Percentiles rank a stretch among this genome's conserved stretches.
Evolutionary conservation across 2,888 invertebrate genomes (phyloP).

Genomic region (Mimas tiliae): DNA sequence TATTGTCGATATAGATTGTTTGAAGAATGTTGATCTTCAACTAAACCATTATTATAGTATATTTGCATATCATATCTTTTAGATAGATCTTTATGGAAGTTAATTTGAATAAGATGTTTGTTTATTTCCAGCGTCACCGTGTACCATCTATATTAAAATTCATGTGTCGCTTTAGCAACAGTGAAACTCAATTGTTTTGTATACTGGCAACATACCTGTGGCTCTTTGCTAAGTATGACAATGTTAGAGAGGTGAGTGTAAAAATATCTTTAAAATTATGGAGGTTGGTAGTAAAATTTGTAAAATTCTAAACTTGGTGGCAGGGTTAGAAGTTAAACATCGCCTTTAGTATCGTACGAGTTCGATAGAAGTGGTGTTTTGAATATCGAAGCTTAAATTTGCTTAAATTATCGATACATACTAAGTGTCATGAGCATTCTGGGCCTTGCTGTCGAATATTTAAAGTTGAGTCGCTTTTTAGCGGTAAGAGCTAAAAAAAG

Average conservation of each 20-base stretch:
- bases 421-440: too few relatives aligned
- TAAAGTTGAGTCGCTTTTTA: neutral
- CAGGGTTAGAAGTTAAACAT: neutral
- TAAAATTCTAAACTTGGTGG: neutral
- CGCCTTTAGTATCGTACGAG: too few relatives aligned
- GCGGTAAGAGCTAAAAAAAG: neutral
- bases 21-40: too few relatives aligned
- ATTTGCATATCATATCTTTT: too few relatives aligned
- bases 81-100: neutral
- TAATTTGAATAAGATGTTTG: conserved; percentile 13
- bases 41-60: too few relatives aligned
- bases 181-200: conserved; percentile 86
- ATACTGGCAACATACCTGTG: conserved; percentile 87
- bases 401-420: too few relatives aligned
- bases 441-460: too few relatives aligned
- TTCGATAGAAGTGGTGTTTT: too few relatives aligned
- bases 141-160: conserved; percentile 86
- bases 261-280: neutral
- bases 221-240: conserved; percentile 85
- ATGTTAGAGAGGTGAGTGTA: conserved; percentile 66
- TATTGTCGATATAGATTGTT: too few relatives aligned
- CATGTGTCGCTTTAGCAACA: conserved; percentile 88
- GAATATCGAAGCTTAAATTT: too few relatives aligned
- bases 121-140: conserved; percentile 76
- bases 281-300: neutral